These are phyloP conservation scores for Dasysyrphus albostriatus DNA, from an alignment of 2,888 invertebrate species.

Conservation along the genomic window DNA sequence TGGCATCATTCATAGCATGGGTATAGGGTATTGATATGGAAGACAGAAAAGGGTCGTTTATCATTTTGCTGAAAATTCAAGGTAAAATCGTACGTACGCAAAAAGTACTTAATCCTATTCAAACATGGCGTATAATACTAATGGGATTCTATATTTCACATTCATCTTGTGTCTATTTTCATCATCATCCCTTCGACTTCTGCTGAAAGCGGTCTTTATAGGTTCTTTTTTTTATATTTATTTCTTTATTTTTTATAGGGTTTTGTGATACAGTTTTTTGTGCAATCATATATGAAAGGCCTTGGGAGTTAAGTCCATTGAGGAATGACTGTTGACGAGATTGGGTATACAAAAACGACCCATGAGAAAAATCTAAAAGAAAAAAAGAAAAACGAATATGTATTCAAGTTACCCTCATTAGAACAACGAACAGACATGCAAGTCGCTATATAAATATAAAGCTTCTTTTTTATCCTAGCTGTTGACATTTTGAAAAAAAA, in stretches of 20 bases:
- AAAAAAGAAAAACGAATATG: not conserved
- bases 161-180: conserved; percentile 72
- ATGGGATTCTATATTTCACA: conserved; percentile 72
- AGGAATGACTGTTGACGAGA: conserved; percentile 46
- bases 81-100: conserved; percentile 69
- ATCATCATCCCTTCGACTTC: conserved; percentile 29
- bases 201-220: conserved; percentile 33
- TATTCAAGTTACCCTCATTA: conserved; percentile 50
- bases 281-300: conserved; percentile 32
- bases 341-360: conserved; percentile 37
- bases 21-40: not conserved
- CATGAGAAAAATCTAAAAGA: conserved; percentile 33
- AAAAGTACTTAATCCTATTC: conserved; percentile 74
- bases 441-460: conserved; percentile 14
- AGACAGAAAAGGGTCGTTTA: conserved; percentile 68
- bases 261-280: conserved; percentile 26
- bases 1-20: not conserved
- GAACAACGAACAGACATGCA: conserved; percentile 29
- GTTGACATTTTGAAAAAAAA: conserved; percentile 29
- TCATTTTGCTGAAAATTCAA: conserved; percentile 67
- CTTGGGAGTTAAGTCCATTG: conserved; percentile 48
- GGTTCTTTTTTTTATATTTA: not conserved
- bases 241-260: conserved; percentile 7
- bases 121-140: conserved; percentile 73
- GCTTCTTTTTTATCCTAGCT: conserved; percentile 9